These are phyloP conservation scores for Eubucco bourcierii DNA, from an alignment of 2,113 vertebrate genomes.

Conservation along the genomic window DNA sequence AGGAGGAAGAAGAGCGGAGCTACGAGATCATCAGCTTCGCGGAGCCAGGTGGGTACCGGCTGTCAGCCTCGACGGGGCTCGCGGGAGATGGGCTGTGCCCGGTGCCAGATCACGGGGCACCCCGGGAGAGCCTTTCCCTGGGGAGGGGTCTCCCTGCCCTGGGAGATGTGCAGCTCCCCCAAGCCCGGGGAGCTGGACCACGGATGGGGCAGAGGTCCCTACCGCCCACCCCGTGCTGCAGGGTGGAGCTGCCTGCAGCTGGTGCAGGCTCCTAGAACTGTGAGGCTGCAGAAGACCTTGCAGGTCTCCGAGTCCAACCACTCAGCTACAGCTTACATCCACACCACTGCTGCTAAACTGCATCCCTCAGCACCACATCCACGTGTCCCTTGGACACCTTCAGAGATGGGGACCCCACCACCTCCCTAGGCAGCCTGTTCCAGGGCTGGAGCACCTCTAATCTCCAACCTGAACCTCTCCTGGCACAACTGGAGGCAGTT, in stretches of 20 bases:
- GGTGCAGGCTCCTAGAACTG: fast-evolving
- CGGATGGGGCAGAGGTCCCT: fast-evolving
- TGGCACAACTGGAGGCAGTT: too few relatives aligned
- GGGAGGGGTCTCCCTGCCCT: neutral
- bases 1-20: conserved; percentile 70
- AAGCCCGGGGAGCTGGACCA: neutral
- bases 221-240: fast-evolving
- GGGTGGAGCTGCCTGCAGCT: neutral
- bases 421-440: too few relatives aligned
- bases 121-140: fast-evolving
- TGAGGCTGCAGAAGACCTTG: too few relatives aligned
- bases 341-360: too few relatives aligned
- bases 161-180: fast-evolving
- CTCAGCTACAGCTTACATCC: too few relatives aligned
- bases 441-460: too few relatives aligned
- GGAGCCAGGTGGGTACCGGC: conserved; percentile 82
- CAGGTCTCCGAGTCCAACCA: too few relatives aligned
- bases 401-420: too few relatives aligned
- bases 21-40: conserved; percentile 97
- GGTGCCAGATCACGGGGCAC: fast-evolving
- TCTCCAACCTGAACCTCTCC: too few relatives aligned
- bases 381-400: too few relatives aligned
- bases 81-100: neutral
- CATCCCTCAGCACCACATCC: too few relatives aligned
- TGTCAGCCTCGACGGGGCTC: fast-evolving